Evolutionary conservation across 2,797 vertebrate species (phyloP), one percentile per base, ranked within the genome.

Genomic region (Botia kubotai): DNA sequence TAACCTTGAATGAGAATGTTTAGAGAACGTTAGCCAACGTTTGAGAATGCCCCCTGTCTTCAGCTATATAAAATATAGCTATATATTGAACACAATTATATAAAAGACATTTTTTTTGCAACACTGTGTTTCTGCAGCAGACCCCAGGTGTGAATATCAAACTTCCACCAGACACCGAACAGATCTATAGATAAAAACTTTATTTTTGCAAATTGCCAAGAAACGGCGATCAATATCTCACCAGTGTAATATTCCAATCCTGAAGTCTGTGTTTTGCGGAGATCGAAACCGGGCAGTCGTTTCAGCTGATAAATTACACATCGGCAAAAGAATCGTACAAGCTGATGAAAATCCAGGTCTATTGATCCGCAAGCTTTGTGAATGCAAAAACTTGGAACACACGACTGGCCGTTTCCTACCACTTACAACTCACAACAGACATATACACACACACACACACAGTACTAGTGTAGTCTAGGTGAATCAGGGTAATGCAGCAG

Each of bases 291-390:
- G 4, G 26, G 63, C 72, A 81, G 26, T 79, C 78, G 67, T 63
- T 72, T 17, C 8, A 57, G 29, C 13, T 52, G 65, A 78, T 75
- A 83, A 72, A 76, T 53, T 48, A 77, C 80, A 81, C 36, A 72
- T 67, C 74, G 68, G 57, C 66, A 77, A 83, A 67, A 55, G n/a
- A 26, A 79, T 79, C 65, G 74, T 53, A 75, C 63, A 76, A 81
- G 70, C 72, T 78, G 72, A 82, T 78, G 75, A 80, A 70, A 79
- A 85, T 82, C 60, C 46, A 83, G 79, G 36, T 77, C 23, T 72
- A 82, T 65, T 87, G 82, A 85, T 71, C 52, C 60, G 60, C 68
- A 77, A 81, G 70, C 69, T 63, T 33, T 75, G 72, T 29, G 69
- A 83, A 82, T 46, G 39, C 57, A 66, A 75, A 78, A 78, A 62